Evolutionary conservation across 2,888 invertebrate genomes (phyloP), one percentile per base, ranked within the genome.

Genomic region (Pseudococcus longispinus): DNA sequence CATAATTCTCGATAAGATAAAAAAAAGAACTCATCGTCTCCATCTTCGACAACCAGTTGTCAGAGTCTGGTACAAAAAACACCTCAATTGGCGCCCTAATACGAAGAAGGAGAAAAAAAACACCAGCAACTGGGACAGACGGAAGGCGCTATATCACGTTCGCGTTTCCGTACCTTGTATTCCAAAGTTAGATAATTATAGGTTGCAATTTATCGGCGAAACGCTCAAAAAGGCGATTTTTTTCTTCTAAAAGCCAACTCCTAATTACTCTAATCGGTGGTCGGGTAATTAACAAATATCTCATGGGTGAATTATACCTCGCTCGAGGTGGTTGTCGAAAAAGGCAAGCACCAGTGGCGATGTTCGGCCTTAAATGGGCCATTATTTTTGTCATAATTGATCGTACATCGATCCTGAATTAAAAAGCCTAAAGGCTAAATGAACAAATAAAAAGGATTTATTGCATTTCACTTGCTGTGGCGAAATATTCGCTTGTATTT

Each of bases 191-290:
- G 4, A 65, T 65, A 65, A 65, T 65, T 65, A 65, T 26, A 65
- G 65, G 65, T 65, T 65, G 65, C 65, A 65, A 65, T 65, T 65
- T 51, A 65, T 65, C 65, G 65, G 65, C 65, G 60, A 23, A 60
- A 18, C 60, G 65, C n/a, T 15, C 51, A 65, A 65, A 55, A 26
- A 26, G 26, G 65, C 65, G 65, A 65, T 65, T 65, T 65, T 65
- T 65, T 65, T 65, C 3, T 11, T 13, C n/a, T 3, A 65, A 65
- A 65, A 65, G 51, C 2, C 51, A 51, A 65, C 65, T 26, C 65
- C 65, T 65, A 65, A 65, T 65, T 65, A 65, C 23, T 65, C 65
- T 65, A 26, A 65, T 65, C 65, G 65, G 65, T 9, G 23, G 23
- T 26, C 13, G 65, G 65, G 8, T 65, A 65, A 65, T 65, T 65